Evolutionary conservation across 2,888 invertebrate genomes (phyloP).

Genomic region (Brachyopa scutellaris): DNA sequence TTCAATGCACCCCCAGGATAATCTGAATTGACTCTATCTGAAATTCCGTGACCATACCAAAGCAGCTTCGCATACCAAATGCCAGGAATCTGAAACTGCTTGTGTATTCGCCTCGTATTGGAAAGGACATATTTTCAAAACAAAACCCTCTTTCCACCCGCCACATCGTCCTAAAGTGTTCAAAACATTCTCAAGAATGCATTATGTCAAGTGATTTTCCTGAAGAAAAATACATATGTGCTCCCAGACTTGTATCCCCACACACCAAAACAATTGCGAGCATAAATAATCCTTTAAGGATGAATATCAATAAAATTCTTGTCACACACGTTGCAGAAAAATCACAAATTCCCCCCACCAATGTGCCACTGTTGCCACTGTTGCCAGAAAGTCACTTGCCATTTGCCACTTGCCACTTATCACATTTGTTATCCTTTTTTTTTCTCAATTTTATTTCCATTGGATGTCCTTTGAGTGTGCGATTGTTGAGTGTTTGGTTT

Average conservation of each 20-base stretch:
- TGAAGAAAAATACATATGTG: constrained; percentile 13
- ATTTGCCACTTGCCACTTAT: background rate
- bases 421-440: constrained; percentile 14
- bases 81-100: background rate
- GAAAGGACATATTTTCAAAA: constrained; percentile 15
- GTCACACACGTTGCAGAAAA: constrained; percentile 64
- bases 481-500: constrained; percentile 22
- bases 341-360: constrained; percentile 60
- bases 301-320: constrained; percentile 58
- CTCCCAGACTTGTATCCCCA: background rate
- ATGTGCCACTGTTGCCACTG: background rate
- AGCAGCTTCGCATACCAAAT: background rate
- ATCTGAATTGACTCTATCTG: constrained; percentile 12
- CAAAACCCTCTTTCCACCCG: background rate
- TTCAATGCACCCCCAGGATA: background rate
- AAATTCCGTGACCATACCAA: constrained; percentile 13
- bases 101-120: background rate
- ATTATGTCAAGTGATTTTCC: constrained; percentile 30
- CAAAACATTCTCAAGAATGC: constrained; percentile 15
- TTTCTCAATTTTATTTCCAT: background rate
- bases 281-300: constrained; percentile 40
- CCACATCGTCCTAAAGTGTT: background rate
- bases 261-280: background rate
- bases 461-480: constrained; percentile 19
- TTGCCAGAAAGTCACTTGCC: background rate